These are phyloP conservation scores for Sigmodon hispidus DNA, from an alignment of 2,113 vertebrate genomes.

Conservation along the genomic window DNA sequence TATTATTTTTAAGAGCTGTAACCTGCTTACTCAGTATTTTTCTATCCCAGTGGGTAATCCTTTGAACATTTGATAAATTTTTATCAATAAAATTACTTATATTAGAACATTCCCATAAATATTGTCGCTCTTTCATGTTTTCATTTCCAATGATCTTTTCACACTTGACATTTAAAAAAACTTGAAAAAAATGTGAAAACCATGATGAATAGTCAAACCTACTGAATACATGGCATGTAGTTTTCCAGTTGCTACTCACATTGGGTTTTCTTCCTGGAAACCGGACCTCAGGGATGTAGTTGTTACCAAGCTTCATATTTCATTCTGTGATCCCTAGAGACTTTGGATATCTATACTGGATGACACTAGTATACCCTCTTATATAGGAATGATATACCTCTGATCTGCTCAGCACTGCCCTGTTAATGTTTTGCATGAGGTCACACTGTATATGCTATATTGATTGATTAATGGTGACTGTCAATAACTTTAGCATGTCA, in stretches of 20 bases:
- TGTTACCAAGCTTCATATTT: neutral
- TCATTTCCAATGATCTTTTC: neutral
- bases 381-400: neutral
- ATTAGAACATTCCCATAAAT: neutral
- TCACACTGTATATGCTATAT: neutral
- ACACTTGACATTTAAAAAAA: neutral
- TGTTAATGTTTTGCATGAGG: neutral
- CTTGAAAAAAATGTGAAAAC: conserved; percentile 32
- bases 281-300: neutral
- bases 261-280: neutral
- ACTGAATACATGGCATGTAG: neutral
- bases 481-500: neutral
- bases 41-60: neutral
- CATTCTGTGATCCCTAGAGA: neutral
- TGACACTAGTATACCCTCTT: neutral
- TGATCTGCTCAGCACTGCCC: neutral
- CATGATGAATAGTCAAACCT: neutral
- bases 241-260: neutral
- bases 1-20: neutral
- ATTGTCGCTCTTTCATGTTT: neutral
- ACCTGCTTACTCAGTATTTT: neutral
- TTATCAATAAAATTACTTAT: neutral
- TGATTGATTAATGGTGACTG: neutral
- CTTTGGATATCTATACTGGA: neutral
- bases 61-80: neutral